phyloP scores from a whole-genome alignment of 1,140 invertebrate species.

The Drosophila neocordata region DNA sequence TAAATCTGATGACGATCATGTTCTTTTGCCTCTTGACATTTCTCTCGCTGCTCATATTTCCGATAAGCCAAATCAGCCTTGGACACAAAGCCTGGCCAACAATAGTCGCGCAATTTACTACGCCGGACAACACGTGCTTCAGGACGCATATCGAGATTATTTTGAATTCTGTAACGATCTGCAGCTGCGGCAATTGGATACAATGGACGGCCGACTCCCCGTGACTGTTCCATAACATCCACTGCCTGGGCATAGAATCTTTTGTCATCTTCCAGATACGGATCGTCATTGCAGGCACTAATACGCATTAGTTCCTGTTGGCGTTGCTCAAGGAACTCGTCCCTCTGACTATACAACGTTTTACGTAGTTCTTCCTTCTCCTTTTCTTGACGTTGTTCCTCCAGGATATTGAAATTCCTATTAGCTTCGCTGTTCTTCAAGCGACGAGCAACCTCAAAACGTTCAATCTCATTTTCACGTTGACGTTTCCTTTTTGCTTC shows the following conservation, averaged over 20 bases:
- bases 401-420: slow-evolving; percentile 12
- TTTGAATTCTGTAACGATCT: slow-evolving; percentile 34
- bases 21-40: slow-evolving; percentile 37
- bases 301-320: slow-evolving; percentile 46
- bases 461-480: slow-evolving; percentile 33
- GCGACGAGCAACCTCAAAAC: slow-evolving; percentile 52
- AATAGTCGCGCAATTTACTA: slow-evolving; percentile 40
- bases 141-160: slow-evolving; percentile 48
- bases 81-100: slow-evolving; percentile 58
- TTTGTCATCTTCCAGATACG: slow-evolving; percentile 52
- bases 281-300: slow-evolving; percentile 50
- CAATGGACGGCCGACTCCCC: slow-evolving; percentile 47
- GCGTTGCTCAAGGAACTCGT: slow-evolving; percentile 40
- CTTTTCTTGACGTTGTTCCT: slow-evolving; percentile 13
- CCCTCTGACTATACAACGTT: slow-evolving; percentile 30
- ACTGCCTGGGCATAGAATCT: slow-evolving; percentile 49
- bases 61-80: slow-evolving; percentile 58
- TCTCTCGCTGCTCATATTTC: slow-evolving; percentile 62
- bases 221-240: slow-evolving; percentile 36
- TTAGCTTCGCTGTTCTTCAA: slow-evolving; percentile 47
- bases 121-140: slow-evolving; percentile 35
- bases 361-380: slow-evolving; percentile 22
- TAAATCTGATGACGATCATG: slow-evolving; percentile 44
- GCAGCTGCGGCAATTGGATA: slow-evolving; percentile 50
- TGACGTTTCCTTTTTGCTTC: neutral